Base-by-base conservation (phyloP, 2,797 vertebrate genomes). In the Huso huso region DNA sequence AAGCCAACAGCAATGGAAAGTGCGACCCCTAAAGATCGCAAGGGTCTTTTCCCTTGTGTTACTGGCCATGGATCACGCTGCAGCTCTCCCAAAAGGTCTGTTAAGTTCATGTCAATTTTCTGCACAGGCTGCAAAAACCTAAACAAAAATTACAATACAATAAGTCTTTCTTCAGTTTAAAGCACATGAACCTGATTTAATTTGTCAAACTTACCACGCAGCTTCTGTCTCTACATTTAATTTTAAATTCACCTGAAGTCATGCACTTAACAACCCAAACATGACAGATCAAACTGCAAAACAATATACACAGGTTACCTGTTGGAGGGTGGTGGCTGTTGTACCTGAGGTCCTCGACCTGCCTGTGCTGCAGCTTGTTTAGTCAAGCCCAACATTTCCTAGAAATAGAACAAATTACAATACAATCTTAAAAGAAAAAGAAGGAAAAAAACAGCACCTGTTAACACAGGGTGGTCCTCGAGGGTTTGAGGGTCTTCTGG, bases 91-190 rank as follows among this genome's bases (percentile, higher is more conserved):
- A 98, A 71, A 70, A 98, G 93, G 84, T 98, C 96, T 0, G 95
- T 98, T 69, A 98, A 90, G 82, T 97, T 98, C 95, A 98, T 98
- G 80, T 98, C 96, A 37, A 98, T 92, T 77, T 98, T 98, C 87
- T 98, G 95, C 60, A 98, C 93, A 4, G 95, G 94, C 66, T 98
- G 95, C 69, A 98, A 86, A 77, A 98, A 98, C 82, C 95, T 98
- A 64, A 1, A 67, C 49, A 59, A 6, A 4, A 55, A 51, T 49
- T 70, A 50, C 23, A n/a, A 62, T 37, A 37, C 37, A 37, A 4
- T 37, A 37, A 37, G 37, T 37, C 37, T 37, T 37, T 37, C 37
- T 5, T 37, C 37, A 37, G 37, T 37, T 37, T 37, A 37, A 37
- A 37, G 37, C 37, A 37, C 5, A 37, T 4, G 37, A 37, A 37